Evolutionary conservation across 2,888 invertebrate species (phyloP), one percentile per base, ranked within the genome.

Genomic region (Drosophila yooni): DNA sequence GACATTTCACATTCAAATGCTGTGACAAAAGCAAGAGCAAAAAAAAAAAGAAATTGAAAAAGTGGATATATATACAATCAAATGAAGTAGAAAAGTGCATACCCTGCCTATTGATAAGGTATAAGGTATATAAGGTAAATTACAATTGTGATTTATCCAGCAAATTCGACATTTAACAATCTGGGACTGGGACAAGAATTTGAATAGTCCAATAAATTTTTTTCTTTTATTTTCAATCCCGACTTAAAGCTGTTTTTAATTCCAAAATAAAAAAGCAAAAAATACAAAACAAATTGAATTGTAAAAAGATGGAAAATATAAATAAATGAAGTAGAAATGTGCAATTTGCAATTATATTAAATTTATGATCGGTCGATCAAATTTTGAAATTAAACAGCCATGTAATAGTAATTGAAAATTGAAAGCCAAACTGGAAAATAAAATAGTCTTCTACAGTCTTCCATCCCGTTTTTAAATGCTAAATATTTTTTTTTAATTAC

Each of bases 1-100:
- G 91, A 91, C 91, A 87, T 91, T 88, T 91, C 91, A 88, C 85
- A 91, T 91, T 89, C 91, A 91, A 91, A 89, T 80, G 71, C 69
- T 80, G 70, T 67, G 80, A 80, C 83, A 80, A 76, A 67, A 71
- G 71, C 69, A 61, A 62, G 52, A 48, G 29, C 52, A 33, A 48
- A 18, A 34, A 29, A 21, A 40, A 65, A 61, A 50, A 33, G 0
- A 34, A 29, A 36, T 51, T 36, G 15, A 34, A 50, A 59, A 50
- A 18, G 2, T 48, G n/a, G 13, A 29, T 52, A n/a, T 8, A 7
- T 3, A 11, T 46, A 15, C 33, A 10, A 11, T 57, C 2, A 33
- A 21, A 13, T 21, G 6, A 21, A 50, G 54, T 13, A 18, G 67
- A 50, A 40, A 13, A 34, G 7, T 69, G 13, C 8, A 40, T 68